Base-by-base conservation (phyloP, 2,113 vertebrate species). In the Sceloporus undulatus region DNA sequence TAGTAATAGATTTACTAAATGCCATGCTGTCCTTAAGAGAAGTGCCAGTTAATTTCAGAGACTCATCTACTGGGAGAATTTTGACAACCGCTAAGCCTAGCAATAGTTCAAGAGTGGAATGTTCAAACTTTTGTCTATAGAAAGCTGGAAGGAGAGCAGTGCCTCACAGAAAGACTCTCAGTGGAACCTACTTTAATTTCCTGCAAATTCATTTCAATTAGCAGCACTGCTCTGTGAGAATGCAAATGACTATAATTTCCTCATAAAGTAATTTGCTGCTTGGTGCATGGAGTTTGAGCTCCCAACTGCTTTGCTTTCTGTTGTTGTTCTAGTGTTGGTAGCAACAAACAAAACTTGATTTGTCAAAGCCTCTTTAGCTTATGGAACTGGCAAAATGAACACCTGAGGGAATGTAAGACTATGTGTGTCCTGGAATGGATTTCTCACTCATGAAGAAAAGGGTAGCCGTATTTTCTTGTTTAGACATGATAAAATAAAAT, bases 151-250 rank as follows among this genome's bases (percentile, higher is more conserved):
- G 90, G 86, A 82, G 0, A 2, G 88, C 73, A 38, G 91, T 48
- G 2, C 70, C 29, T 89, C 90, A 88, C 70, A 59, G 88, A 88
- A 93, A 91, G 0, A 34, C 84, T 89, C 84, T 92, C 76, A 0
- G 13, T 85, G 10, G 38, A 82, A 93, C 6, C 25, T 89, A 88
- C 29, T 84, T 92, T 91, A 93, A 91, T 93, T 91, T 87, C 70
- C 78, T 90, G 1, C 87, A 93, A 92, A 92, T 94, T 94, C 74
- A 8, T 88, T 87, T 85, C 38, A 91, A 82, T 94, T 94, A 95
- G 84, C 48, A 82, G 1, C 0, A 82, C n/a, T 91, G 38, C 70
- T 93, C 92, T 65, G 65, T 88, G 65, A 90, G 92, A 94, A 93
- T 91, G 89, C 4, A 91, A 94, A 90, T 93, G 0, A 84, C 83